Evolutionary conservation across 2,888 invertebrate species (phyloP).

Genomic region (Idaea biselata): DNA sequence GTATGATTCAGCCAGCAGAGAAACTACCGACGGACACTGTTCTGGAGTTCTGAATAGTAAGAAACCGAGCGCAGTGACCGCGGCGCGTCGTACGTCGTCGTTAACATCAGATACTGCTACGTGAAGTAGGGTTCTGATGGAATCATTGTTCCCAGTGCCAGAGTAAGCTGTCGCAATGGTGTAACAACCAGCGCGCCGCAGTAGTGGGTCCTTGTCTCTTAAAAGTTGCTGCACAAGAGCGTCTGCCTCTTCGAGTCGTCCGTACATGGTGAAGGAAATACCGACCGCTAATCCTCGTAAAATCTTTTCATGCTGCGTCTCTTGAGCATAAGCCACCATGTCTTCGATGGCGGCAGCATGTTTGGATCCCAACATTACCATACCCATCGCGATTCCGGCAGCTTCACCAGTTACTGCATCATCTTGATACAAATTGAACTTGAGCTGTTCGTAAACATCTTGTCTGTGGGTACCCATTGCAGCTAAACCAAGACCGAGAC

Average conservation of each 20-base stretch:
- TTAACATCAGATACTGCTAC: conserved; percentile 99
- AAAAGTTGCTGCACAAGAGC: conserved; percentile 93
- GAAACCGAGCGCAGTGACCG: conserved; percentile 99
- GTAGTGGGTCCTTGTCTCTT: conserved; percentile 96
- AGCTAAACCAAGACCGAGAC: conserved; percentile 97
- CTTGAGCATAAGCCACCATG: conserved; percentile 96
- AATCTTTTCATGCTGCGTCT: conserved; percentile 99
- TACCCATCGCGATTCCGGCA: conserved; percentile 99
- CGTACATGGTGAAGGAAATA: conserved; percentile 97
- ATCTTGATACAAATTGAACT: conserved; percentile 98
- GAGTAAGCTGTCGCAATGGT: conserved; percentile 99
- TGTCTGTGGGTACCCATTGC: conserved; percentile 98
- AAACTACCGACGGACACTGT: conserved; percentile 98
- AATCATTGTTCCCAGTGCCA: conserved; percentile 98
- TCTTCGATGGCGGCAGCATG: conserved; percentile 93
- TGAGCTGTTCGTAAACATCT: conserved; percentile 97
- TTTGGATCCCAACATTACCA: conserved; percentile 99
- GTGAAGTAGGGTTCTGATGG: conserved; percentile 95
- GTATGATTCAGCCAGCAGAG: conserved; percentile 97
- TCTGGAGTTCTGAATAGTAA: conserved; percentile 97
- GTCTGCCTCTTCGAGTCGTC: conserved; percentile 97
- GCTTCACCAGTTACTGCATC: conserved; percentile 99
- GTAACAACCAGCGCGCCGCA: conserved; percentile 98
- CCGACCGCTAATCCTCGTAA: conserved; percentile 97
- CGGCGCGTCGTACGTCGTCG: conserved; percentile 98